A percentile compares a stretch with the other conserved stretches of the same genome.
phyloP scores from a whole-genome alignment of 2,888 invertebrate genomes.

The Mycalesis mineus region DNA sequence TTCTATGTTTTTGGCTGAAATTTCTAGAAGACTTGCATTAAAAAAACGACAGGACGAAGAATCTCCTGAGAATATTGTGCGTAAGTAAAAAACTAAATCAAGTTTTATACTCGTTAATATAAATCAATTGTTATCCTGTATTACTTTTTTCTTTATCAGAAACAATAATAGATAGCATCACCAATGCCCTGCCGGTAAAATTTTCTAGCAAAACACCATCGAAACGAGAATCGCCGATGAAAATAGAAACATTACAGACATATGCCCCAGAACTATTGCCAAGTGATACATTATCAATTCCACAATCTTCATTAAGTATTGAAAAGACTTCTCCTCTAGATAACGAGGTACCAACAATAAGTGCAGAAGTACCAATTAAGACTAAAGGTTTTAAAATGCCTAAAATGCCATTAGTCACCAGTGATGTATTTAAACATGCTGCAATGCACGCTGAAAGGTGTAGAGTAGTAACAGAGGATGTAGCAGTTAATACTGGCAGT shows the following conservation, averaged over 20 bases:
- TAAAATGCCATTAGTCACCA: conserved; percentile 62
- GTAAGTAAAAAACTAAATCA: conserved; percentile 43
- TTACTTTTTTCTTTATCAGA: conserved; percentile 38
- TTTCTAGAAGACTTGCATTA: conserved; percentile 54
- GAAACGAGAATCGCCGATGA: conserved; percentile 48
- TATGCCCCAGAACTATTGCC: conserved; percentile 58
- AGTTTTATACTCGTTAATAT: neutral
- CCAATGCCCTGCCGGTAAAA: conserved; percentile 59
- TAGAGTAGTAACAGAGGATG: conserved; percentile 44
- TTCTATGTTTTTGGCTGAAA: conserved; percentile 64
- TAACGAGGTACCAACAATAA: conserved; percentile 15
- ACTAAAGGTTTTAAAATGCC: conserved; percentile 49
- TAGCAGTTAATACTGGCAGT: conserved; percentile 51
- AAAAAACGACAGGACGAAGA: conserved; percentile 54
- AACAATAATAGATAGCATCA: conserved; percentile 58
- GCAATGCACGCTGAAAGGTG: no score
- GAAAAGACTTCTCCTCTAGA: conserved; percentile 32
- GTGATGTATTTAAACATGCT: conserved; percentile 54
- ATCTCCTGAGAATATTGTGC: conserved; percentile 51
- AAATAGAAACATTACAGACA: conserved; percentile 52
- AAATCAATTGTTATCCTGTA: neutral
- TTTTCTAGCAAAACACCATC: conserved; percentile 47
- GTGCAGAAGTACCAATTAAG: neutral
- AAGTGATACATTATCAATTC: conserved; percentile 45
- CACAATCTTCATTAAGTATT: conserved; percentile 17